Conservation (phyloP, 1,140 invertebrate species). For the Lethocerus indicus region DNA sequence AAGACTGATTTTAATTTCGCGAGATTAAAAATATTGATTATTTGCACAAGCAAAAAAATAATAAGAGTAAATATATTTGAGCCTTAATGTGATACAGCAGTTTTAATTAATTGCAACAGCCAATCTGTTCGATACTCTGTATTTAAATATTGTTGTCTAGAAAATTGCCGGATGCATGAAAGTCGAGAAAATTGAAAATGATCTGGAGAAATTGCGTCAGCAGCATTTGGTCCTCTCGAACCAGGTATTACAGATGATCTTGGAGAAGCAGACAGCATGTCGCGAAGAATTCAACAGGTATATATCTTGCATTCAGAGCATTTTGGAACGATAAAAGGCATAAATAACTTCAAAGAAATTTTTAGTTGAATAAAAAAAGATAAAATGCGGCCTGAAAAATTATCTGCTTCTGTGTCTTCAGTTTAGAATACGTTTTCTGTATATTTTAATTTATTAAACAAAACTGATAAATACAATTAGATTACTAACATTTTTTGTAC, state of each 20-base stretch:
- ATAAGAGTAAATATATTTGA: background rate
- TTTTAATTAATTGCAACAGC: background rate
- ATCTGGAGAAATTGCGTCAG: constrained; percentile 44
- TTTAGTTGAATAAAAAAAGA: too few species aligned
- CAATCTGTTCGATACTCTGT: background rate
- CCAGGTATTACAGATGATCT: constrained; percentile 75
- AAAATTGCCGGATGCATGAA: constrained; percentile 44
- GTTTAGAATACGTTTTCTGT: too few species aligned
- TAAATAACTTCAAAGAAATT: too few species aligned
- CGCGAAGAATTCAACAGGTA: constrained; percentile 57
- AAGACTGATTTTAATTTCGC: background rate
- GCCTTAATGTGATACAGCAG: background rate
- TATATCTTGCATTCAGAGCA: too few species aligned
- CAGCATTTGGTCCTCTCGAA: constrained; percentile 78
- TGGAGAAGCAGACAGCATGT: constrained; percentile 74
- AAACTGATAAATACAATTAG: too few species aligned
- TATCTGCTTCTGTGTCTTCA: too few species aligned
- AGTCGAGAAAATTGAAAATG: constrained; percentile 44
- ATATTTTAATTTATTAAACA: too few species aligned
- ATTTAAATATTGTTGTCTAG: constrained; percentile 22
- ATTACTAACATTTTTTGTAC: too few species aligned
- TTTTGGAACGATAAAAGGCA: too few species aligned
- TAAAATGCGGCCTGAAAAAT: too few species aligned
- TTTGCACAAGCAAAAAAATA: background rate
- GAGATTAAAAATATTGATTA: background rate